These are phyloP conservation scores for Orchesellides sinensis DNA, from an alignment of 2,888 invertebrate genomes.

Conservation along the genomic window DNA sequence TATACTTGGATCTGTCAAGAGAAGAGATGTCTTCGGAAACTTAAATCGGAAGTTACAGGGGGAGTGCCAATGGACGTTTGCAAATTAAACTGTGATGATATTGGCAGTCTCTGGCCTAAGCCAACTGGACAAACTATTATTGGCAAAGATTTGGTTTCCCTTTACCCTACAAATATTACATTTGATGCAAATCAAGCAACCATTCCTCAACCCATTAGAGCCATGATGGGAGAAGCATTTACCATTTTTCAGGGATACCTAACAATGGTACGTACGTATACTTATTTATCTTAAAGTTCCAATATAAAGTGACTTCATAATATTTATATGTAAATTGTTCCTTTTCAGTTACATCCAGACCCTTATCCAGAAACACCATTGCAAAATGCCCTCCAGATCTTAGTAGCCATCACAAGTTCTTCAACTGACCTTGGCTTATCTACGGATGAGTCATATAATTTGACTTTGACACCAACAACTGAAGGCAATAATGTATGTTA, in stretches of 20 bases:
- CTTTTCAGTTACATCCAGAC: too few species aligned
- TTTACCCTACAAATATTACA: background rate
- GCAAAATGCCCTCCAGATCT: too few species aligned
- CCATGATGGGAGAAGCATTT: background rate
- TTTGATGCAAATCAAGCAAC: background rate
- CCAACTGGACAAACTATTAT: constrained; percentile 79
- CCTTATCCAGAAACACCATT: too few species aligned
- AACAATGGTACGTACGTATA: too few species aligned
- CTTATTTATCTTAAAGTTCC: too few species aligned
- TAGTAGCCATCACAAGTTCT: too few species aligned
- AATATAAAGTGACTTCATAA: too few species aligned
- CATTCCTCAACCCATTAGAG: background rate
- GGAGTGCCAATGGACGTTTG: constrained; percentile 79
- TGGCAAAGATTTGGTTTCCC: background rate
- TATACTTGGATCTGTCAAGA: constrained; percentile 2
- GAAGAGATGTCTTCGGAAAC: background rate
- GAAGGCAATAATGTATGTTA: too few species aligned
- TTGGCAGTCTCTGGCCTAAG: constrained; percentile 84
- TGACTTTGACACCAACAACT: too few species aligned
- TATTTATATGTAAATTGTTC: too few species aligned
- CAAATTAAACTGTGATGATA: constrained; percentile 83
- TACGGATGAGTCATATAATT: too few species aligned
- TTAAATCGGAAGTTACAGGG: background rate
- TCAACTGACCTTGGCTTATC: too few species aligned
- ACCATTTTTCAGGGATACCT: background rate